Conservation (phyloP, 2,113 vertebrate species). For the Leucopternis melanops region DNA sequence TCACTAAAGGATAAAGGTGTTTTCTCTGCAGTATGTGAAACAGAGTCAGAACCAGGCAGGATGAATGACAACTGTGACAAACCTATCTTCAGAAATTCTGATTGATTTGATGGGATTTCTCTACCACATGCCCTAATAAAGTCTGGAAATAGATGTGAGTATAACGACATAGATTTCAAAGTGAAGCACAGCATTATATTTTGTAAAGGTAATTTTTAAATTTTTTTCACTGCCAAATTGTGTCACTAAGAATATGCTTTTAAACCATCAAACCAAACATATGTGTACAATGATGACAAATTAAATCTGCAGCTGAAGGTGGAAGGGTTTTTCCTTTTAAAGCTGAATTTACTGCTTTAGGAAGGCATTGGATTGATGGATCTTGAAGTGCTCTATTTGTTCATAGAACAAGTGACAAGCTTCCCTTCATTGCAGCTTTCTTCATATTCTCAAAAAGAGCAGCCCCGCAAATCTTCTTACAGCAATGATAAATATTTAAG, state of each 20-base stretch:
- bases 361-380: not conserved
- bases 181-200: not conserved
- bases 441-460: not conserved
- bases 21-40: not conserved
- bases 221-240: not conserved
- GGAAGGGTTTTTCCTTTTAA: not conserved
- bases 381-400: not conserved
- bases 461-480: not conserved
- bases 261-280: not conserved
- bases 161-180: not conserved
- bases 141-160: not conserved
- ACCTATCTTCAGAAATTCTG: not conserved
- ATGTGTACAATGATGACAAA: not conserved
- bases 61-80: not conserved
- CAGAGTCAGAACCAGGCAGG: not conserved
- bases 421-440: not conserved
- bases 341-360: not conserved
- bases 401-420: not conserved
- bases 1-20: not conserved
- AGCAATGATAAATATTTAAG: conserved; percentile 44
- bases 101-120: not conserved
- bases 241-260: not conserved
- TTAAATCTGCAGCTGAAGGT: not conserved
- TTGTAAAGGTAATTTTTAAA: not conserved
- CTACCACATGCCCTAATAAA: not conserved